A percentile compares a stretch with the other conserved stretches of the same genome.
Evolutionary conservation across 2,797 vertebrate genomes (phyloP).

Genomic region (Dipus sagitta): DNA sequence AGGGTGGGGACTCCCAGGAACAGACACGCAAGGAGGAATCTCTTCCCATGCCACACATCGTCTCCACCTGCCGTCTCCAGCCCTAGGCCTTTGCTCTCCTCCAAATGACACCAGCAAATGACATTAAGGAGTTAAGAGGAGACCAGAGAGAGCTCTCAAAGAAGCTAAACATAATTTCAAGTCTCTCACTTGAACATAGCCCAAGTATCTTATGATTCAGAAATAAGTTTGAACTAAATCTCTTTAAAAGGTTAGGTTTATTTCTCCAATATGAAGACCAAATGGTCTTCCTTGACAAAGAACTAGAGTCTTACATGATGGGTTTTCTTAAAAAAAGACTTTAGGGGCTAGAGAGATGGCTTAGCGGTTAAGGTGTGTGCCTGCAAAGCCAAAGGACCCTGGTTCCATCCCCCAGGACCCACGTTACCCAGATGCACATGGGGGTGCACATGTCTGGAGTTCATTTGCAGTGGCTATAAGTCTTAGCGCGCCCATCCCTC

Average conservation of each 20-base stretch:
- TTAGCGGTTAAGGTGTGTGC: too few species aligned
- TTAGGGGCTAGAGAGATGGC: too few species aligned
- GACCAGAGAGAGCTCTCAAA: background rate
- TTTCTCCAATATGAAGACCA: constrained; percentile 34
- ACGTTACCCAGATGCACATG: too few species aligned
- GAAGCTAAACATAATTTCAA: background rate
- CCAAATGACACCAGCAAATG: background rate
- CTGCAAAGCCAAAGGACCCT: too few species aligned
- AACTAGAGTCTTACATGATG: background rate
- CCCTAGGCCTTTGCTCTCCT: background rate
- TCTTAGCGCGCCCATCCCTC: too few species aligned
- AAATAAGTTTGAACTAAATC: constrained; percentile 12
- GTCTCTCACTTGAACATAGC: background rate
- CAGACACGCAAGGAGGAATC: background rate
- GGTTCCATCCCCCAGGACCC: too few species aligned
- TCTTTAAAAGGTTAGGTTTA: background rate
- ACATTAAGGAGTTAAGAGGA: background rate
- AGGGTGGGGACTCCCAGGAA: background rate
- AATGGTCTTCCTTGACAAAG: background rate
- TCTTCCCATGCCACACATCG: too few species aligned
- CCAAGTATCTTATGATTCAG: background rate
- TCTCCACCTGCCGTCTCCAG: too few species aligned
- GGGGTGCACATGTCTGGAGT: too few species aligned
- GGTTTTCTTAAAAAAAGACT: background rate
- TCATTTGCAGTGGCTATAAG: too few species aligned